Conservation (phyloP, 2,888 invertebrate species). For the Molorchus minor region DNA sequence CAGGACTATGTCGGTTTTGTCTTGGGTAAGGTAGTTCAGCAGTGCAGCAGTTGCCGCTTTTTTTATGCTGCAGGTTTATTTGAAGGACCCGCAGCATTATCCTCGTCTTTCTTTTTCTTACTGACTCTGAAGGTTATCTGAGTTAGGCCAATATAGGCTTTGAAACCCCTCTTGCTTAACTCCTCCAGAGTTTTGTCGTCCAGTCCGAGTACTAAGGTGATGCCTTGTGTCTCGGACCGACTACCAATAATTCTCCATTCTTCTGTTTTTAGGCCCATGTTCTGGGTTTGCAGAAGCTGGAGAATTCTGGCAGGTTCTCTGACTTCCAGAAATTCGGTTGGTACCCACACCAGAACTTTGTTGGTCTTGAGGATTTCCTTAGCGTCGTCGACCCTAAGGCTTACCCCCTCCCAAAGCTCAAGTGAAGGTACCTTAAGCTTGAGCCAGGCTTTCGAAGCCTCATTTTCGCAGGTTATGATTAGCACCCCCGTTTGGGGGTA, state of each 20-base stretch:
- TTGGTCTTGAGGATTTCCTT: not conserved
- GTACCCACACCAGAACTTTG: not conserved
- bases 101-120: not conserved
- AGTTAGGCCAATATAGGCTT: not conserved
- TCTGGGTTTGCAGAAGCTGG: not conserved
- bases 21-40: not conserved
- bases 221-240: not conserved
- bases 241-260: not conserved
- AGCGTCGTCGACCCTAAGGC: not conserved
- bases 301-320: not conserved
- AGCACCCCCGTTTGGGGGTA: not conserved
- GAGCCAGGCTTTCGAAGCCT: not conserved
- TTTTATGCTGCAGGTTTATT: not conserved
- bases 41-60: not conserved
- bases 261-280: not conserved
- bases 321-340: not conserved
- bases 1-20: no score
- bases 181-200: not conserved
- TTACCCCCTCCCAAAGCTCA: not conserved
- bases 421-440: not conserved
- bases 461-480: not conserved
- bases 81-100: not conserved
- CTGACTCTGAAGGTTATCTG: not conserved
- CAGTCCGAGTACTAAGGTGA: not conserved
- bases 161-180: not conserved